Evolutionary conservation across 1,140 invertebrate genomes (phyloP).

Genomic region (Colletes latitarsis): DNA sequence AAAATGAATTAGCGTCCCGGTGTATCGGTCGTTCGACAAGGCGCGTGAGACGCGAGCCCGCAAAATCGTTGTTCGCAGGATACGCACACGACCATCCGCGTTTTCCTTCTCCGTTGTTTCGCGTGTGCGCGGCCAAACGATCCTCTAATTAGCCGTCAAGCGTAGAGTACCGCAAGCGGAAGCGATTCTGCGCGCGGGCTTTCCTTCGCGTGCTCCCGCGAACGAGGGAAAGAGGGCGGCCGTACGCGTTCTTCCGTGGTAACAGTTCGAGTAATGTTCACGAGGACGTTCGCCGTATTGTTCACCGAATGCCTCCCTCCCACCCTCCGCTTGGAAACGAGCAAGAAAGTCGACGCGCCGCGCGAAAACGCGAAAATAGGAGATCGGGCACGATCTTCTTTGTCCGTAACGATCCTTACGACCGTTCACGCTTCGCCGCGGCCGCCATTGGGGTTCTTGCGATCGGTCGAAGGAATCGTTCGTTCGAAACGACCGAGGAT

Average conservation of each 20-base stretch:
- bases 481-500: neutral
- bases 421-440: conserved; percentile 22
- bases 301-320: conserved; percentile 14
- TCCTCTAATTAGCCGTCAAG: conserved; percentile 73
- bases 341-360: neutral
- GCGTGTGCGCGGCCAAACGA: conserved; percentile 52
- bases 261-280: conserved; percentile 55
- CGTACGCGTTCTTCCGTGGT: conserved; percentile 59
- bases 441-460: neutral
- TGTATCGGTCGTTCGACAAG: conserved; percentile 49
- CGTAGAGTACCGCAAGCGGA: conserved; percentile 72
- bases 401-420: conserved; percentile 9
- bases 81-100: conserved; percentile 8
- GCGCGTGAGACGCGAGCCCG: conserved; percentile 62
- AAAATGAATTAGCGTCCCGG: conserved; percentile 21
- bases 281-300: conserved; percentile 47
- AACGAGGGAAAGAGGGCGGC: conserved; percentile 50
- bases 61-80: conserved; percentile 51
- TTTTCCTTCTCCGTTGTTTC: neutral
- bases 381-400: neutral
- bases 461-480: conserved; percentile 4
- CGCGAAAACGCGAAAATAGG: neutral
- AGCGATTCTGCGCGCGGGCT: conserved; percentile 63
- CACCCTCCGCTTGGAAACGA: neutral
- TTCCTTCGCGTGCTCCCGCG: conserved; percentile 58